phyloP scores from a whole-genome alignment of 2,797 vertebrate genomes.

The Phataginus tetradactyla region DNA sequence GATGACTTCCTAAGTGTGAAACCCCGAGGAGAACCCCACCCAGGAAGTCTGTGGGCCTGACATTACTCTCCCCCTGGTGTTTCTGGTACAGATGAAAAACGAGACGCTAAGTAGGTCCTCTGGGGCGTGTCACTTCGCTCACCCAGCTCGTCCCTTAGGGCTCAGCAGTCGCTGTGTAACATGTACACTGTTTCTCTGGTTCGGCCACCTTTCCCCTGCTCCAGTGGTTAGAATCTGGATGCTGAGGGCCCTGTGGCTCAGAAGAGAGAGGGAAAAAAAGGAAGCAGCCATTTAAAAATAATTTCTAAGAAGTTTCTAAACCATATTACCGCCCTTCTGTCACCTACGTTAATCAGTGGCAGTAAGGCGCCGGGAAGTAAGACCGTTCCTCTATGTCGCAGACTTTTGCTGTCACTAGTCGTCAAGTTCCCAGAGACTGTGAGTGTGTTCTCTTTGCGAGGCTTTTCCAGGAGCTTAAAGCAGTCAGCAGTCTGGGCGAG shows the following conservation, averaged over 20 bases:
- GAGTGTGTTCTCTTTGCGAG: not conserved
- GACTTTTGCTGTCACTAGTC: not conserved
- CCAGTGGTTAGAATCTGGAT: not conserved
- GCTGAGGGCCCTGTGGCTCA: not conserved
- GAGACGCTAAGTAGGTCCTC: not conserved
- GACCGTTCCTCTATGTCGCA: not conserved
- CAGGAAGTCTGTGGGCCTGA: not conserved
- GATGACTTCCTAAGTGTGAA: slow-evolving; percentile 13
- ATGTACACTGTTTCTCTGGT: rapidly evolving
- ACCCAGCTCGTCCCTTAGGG: rapidly evolving
- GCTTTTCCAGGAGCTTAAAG: not conserved
- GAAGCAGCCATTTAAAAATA: not conserved
- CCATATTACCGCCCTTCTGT: not conserved
- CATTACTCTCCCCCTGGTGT: not conserved
- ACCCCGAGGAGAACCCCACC: not conserved
- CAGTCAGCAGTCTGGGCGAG: rapidly evolving
- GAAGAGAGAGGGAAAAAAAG: rapidly evolving
- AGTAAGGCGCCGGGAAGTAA: not conserved
- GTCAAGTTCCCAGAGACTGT: no score
- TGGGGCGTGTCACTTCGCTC: rapidly evolving
- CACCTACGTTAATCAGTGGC: not conserved
- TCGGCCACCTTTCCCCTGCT: not conserved
- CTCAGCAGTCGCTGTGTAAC: not conserved
- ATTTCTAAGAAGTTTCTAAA: not conserved
- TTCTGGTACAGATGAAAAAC: not conserved